Evolutionary conservation across 2,888 invertebrate species (phyloP).

Genomic region (Rosalia funebris): DNA sequence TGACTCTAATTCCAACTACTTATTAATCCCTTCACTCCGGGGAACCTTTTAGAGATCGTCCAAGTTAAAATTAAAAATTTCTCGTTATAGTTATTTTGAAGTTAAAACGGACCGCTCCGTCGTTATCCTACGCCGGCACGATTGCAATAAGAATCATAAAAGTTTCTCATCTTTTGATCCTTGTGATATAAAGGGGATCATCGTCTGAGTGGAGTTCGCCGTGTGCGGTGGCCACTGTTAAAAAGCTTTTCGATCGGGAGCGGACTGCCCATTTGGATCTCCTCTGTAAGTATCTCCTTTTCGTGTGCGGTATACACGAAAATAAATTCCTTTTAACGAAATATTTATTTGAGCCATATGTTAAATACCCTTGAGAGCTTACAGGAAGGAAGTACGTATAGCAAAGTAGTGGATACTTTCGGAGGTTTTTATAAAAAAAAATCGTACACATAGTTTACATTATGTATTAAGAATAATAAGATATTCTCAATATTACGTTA

Average conservation of each 20-base stretch:
- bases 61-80: constrained; percentile 35
- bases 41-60: constrained; percentile 27
- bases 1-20: constrained; percentile 42
- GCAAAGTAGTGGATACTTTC: too few relatives aligned
- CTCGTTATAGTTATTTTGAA: constrained; percentile 31
- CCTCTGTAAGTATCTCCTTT: neutral
- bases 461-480: too few relatives aligned
- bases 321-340: too few relatives aligned
- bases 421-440: too few relatives aligned
- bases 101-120: constrained; percentile 8
- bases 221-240: constrained; percentile 8
- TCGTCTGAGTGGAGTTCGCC: neutral
- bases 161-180: constrained; percentile 16
- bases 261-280: neutral
- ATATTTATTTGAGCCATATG: too few relatives aligned
- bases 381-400: too few relatives aligned
- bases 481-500: too few relatives aligned
- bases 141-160: constrained; percentile 16
- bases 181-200: constrained; percentile 8
- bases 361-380: too few relatives aligned
- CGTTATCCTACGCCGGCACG: constrained; percentile 1
- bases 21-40: constrained; percentile 40
- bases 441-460: too few relatives aligned
- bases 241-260: constrained; percentile 2
- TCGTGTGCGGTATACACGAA: too few relatives aligned